These are phyloP conservation scores for Diplodus puntazzo DNA, from an alignment of 2,797 vertebrate genomes.

Conservation along the genomic window DNA sequence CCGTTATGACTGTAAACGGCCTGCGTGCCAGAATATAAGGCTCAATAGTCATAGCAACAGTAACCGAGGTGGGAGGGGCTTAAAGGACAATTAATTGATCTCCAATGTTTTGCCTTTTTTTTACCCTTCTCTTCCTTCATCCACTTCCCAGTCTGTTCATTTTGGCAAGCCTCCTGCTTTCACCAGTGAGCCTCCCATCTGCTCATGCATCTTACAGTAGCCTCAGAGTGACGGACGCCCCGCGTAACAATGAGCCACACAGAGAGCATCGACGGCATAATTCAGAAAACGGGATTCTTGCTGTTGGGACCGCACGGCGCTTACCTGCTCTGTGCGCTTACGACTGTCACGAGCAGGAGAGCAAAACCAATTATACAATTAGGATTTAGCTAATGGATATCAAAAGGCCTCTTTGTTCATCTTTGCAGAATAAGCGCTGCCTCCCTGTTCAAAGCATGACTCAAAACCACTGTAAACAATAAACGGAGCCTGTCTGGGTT, in stretches of 20 bases:
- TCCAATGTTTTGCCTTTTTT: background rate
- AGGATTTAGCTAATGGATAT: constrained; percentile 59
- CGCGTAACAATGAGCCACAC: constrained; percentile 13
- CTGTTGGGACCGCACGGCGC: constrained; percentile 33
- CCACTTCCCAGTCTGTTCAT: constrained; percentile 59
- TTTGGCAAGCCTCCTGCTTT: constrained; percentile 54
- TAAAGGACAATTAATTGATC: constrained; percentile 6
- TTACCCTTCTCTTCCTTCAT: constrained; percentile 26
- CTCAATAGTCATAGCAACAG: background rate
- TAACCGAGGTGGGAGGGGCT: background rate
- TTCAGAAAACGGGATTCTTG: constrained; percentile 35
- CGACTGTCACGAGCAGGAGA: constrained; percentile 33
- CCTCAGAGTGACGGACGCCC: constrained; percentile 44
- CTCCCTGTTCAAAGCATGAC: constrained; percentile 48
- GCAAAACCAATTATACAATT: constrained; percentile 59
- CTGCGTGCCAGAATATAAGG: background rate
- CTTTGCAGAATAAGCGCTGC: constrained; percentile 30
- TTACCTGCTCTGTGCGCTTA: constrained; percentile 45
- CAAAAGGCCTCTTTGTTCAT: constrained; percentile 65
- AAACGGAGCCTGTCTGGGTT: constrained; percentile 29
- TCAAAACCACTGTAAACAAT: constrained; percentile 47
- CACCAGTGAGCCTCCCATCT: constrained; percentile 70
- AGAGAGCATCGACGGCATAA: constrained; percentile 28
- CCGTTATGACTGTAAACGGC: background rate
- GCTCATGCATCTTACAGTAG: constrained; percentile 51